Evolutionary conservation across 1,140 invertebrate genomes (phyloP).

Genomic region (Philotrypesis tridentata): DNA sequence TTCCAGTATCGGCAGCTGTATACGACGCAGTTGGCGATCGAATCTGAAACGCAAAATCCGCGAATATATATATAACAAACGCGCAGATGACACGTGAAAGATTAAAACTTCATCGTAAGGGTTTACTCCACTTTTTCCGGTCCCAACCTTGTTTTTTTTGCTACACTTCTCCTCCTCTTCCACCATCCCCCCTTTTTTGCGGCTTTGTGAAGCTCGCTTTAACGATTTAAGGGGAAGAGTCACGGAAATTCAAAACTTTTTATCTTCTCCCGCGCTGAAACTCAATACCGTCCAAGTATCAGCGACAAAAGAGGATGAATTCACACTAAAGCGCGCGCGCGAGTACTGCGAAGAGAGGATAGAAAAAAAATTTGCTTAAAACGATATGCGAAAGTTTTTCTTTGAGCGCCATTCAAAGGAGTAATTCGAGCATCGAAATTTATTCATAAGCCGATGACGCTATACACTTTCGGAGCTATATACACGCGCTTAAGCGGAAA

Average conservation of each 20-base stretch:
- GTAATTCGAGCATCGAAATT: neutral
- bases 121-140: neutral
- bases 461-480: no score
- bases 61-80: no score
- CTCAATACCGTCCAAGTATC: neutral
- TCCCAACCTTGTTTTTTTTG: neutral
- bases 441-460: no score
- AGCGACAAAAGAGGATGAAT: neutral
- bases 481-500: no score
- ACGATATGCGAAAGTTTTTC: neutral
- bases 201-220: neutral
- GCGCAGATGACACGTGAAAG: no score
- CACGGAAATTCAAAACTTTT: slow-evolving; percentile 25
- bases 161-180: no score
- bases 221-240: neutral
- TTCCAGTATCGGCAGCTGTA: no score
- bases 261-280: slow-evolving; percentile 14
- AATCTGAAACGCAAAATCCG: no score
- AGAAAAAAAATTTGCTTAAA: neutral
- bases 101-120: neutral
- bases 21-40: no score
- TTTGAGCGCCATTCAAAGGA: neutral
- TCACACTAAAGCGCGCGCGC: neutral
- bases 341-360: no score
- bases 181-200: no score